A percentile compares a stretch with the other conserved stretches of the same genome.
These are phyloP conservation scores for Mycalesis mineus DNA, from an alignment of 2,888 invertebrate genomes.

Conservation along the genomic window DNA sequence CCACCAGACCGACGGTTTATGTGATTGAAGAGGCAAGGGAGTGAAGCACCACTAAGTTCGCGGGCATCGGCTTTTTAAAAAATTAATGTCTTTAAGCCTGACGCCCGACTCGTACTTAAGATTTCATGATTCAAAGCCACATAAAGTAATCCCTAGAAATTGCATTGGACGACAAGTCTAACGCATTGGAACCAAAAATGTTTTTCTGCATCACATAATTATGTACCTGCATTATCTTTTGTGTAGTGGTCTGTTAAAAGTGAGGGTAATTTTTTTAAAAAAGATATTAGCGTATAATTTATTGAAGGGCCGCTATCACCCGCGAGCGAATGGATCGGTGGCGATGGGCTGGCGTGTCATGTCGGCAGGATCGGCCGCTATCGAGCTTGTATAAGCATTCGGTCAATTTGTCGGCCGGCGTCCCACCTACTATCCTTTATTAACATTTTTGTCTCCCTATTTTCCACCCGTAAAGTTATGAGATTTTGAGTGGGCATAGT, in stretches of 20 bases:
- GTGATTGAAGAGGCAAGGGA: too few species aligned
- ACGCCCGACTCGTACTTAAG: too few species aligned
- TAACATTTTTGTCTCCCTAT: conserved; percentile 60
- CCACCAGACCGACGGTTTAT: too few species aligned
- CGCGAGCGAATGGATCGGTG: conserved; percentile 23
- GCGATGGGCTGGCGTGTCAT: conserved; percentile 25
- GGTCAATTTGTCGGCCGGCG: conserved; percentile 61
- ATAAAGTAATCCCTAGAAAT: too few species aligned
- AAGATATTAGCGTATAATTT: conserved; percentile 60
- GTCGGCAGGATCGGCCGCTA: conserved; percentile 46
- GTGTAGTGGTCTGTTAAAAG: conserved; percentile 34
- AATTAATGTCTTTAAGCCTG: too few species aligned
- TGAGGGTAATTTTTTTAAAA: conserved; percentile 41
- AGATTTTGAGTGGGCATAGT: conserved; percentile 62
- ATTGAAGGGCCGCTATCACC: conserved; percentile 53
- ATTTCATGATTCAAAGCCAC: too few species aligned
- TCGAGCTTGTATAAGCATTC: conserved; percentile 51
- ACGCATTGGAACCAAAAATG: conserved; percentile 7
- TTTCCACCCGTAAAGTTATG: conserved; percentile 65
- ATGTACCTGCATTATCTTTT: conserved; percentile 34
- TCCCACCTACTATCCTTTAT: conserved; percentile 53
- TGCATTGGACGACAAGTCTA: not conserved
- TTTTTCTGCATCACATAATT: conserved; percentile 47
- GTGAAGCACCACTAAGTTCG: too few species aligned
- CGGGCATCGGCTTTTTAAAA: too few species aligned